Evolutionary conservation across 53 echinoderm and acorn worm genomes (phyloP).

Genomic region (Holothuria scabra): DNA sequence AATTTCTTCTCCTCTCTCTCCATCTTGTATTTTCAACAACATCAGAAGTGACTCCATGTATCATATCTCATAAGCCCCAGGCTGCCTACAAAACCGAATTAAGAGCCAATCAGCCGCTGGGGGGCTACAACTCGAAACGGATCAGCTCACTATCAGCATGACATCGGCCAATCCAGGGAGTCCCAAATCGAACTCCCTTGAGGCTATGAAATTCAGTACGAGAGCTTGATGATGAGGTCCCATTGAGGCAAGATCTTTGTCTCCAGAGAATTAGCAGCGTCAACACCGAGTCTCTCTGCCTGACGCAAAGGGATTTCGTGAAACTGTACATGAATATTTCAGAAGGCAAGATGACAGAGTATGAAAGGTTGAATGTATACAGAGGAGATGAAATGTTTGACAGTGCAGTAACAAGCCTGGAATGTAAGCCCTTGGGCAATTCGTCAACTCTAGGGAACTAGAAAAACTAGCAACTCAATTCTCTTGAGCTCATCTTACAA

Average conservation of each 20-base stretch:
- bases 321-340: slow-evolving; percentile 44
- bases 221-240: slow-evolving; percentile 38
- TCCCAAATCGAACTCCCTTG: slow-evolving; percentile 46
- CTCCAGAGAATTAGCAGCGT: slow-evolving; percentile 53
- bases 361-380: slow-evolving; percentile 31
- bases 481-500: slow-evolving; percentile 14
- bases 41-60: slow-evolving; percentile 59
- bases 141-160: slow-evolving; percentile 54
- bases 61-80: slow-evolving; percentile 48
- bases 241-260: slow-evolving; percentile 37
- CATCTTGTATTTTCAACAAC: slow-evolving; percentile 52
- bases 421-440: slow-evolving; percentile 46
- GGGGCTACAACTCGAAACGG: slow-evolving; percentile 50
- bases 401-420: slow-evolving; percentile 45
- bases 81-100: slow-evolving; percentile 54
- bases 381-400: slow-evolving; percentile 42
- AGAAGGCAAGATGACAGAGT: slow-evolving; percentile 36
- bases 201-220: slow-evolving; percentile 54
- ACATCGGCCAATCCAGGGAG: slow-evolving; percentile 51
- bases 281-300: slow-evolving; percentile 38
- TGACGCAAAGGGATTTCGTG: slow-evolving; percentile 43
- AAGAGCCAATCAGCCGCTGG: slow-evolving; percentile 57
- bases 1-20: slow-evolving; percentile 30
- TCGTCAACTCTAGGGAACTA: slow-evolving; percentile 39
- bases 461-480: slow-evolving; percentile 39